These are phyloP conservation scores for Corythornis leucogaster DNA, from an alignment of 2,797 vertebrate genomes.

Conservation along the genomic window DNA sequence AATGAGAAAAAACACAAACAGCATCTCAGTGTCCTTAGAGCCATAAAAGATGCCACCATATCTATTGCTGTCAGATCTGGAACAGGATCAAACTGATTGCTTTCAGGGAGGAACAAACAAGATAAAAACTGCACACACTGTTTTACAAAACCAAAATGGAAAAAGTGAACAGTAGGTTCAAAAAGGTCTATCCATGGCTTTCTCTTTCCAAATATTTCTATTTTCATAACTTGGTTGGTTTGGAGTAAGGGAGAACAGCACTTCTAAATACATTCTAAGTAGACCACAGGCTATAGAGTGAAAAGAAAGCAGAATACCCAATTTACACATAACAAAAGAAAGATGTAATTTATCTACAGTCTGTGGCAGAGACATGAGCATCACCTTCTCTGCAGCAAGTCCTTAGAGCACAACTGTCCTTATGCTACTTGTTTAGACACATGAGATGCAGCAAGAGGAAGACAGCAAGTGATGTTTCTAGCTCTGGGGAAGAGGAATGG, in stretches of 20 bases:
- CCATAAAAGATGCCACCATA: neutral
- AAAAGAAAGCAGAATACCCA: neutral
- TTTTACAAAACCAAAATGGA: neutral
- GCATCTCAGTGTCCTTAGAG: neutral
- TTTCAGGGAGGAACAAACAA: neutral
- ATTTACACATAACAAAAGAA: neutral
- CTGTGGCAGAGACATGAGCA: neutral
- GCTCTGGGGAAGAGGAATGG: accelerated
- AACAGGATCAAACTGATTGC: neutral
- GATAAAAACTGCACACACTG: neutral
- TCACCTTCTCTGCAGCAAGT: neutral
- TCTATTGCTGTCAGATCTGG: neutral
- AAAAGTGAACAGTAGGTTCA: neutral
- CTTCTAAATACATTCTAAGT: neutral
- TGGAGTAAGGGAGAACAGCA: neutral
- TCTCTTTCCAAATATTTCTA: neutral
- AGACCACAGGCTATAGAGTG: neutral
- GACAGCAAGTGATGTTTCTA: accelerated
- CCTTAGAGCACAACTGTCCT: neutral
- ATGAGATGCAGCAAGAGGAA: neutral
- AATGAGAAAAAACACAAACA: neutral
- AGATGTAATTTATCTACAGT: neutral
- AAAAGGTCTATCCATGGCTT: neutral
- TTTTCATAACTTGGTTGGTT: neutral
- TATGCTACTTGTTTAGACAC: neutral